Evolutionary conservation across 1,140 invertebrate genomes (phyloP), one percentile per base, ranked within the genome.

Genomic region (Aphis gossypii): DNA sequence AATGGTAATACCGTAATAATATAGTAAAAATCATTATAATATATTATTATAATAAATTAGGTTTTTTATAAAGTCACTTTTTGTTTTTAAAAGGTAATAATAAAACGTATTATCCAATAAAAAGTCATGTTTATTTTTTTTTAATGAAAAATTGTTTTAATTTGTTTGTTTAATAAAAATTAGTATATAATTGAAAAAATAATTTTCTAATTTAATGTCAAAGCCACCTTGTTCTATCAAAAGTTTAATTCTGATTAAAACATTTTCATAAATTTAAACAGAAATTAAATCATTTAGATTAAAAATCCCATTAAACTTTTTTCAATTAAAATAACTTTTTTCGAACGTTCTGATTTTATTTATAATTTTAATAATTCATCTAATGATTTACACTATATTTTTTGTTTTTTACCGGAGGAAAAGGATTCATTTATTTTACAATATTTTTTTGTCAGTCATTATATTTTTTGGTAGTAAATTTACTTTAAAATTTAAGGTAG

Each of bases 321-420:
- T 41, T 44, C 83, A 86, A 86, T 86, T 44, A 86, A 86, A 84
- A 38, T 82, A 21, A 82, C 76, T 25, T 84, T 68, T 68, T 68
- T 68, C 60, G 14, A 68, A 68, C 60, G 30, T 68, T 68, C 30
- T 68, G 60, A 30, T 68, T 68, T 68, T 68, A 68, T 30, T 68
- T 68, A n/a, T 68, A n/a, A n/a, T 68, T 68, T 68, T 68, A n/a
- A n/a, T 68, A 68, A 68, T 68, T 3, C 11, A n/a, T 68, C 76
- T 82, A 38, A 35, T 82, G n/a, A 44, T 84, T 84, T 84, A 41
- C 8, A 30, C 0, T 84, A 0, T 84, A 44, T 86, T 86, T 20
- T 86, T 86, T 2, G 41, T 44, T 46, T 82, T 35, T 7, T 7
- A 82, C 1, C 38, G 35, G 35, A 21, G 21, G 18, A 21, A 82